These are phyloP conservation scores for Lacanobia oleracea DNA, from an alignment of 2,888 invertebrate genomes.

Conservation along the genomic window DNA sequence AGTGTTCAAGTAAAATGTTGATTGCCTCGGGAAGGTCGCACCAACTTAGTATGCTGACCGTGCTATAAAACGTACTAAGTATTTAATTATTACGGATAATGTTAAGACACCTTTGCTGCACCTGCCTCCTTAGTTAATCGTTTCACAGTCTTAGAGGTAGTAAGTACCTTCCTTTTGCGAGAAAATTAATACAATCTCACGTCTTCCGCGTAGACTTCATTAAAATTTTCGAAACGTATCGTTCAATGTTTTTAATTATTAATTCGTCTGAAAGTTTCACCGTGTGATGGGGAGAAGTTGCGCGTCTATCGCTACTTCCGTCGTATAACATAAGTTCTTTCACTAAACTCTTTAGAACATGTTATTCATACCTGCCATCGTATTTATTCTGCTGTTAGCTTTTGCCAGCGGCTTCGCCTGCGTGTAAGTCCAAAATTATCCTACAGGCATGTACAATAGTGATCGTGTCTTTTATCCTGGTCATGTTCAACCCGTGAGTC, in stretches of 20 bases:
- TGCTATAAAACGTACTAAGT: constrained; percentile 20
- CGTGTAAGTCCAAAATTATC: neutral
- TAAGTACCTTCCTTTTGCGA: constrained; percentile 69
- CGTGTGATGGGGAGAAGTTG: constrained; percentile 19
- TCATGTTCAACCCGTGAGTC: neutral
- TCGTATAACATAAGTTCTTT: constrained; percentile 15
- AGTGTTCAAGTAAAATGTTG: neutral
- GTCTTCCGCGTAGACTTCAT: constrained; percentile 35
- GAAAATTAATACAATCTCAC: constrained; percentile 68
- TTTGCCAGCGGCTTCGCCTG: neutral
- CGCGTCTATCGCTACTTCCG: constrained; percentile 1
- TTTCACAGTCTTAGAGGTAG: constrained; percentile 66
- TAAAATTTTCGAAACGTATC: constrained; percentile 30
- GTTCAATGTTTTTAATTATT: constrained; percentile 44
- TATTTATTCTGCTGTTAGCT: neutral
- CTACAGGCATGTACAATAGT: neutral
- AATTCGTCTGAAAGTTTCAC: constrained; percentile 27
- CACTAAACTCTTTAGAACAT: constrained; percentile 6
- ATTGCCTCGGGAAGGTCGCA: neutral
- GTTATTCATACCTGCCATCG: neutral
- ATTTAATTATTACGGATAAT: constrained; percentile 36
- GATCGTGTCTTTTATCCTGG: neutral
- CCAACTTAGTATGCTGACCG: constrained; percentile 23
- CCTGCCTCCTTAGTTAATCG: constrained; percentile 78
- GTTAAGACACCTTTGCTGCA: constrained; percentile 68